Evolutionary conservation across 2,888 invertebrate species (phyloP), one percentile per base, ranked within the genome.

Genomic region (Cremastinae sp.): DNA sequence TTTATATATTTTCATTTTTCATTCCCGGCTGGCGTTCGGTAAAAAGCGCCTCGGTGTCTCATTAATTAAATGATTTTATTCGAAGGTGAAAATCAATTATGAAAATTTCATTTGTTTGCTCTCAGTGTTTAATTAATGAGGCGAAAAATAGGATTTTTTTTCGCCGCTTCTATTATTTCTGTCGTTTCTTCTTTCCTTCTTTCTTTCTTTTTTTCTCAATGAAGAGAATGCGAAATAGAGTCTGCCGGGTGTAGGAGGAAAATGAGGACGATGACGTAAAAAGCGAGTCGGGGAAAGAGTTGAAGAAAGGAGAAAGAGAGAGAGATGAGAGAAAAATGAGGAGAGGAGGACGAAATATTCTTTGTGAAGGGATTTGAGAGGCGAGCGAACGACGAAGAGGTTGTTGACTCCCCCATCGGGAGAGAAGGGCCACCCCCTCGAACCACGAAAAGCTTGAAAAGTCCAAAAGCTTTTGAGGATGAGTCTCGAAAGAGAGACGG

Each of bases 291-390:
- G 59, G 12, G 58, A 66, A 36, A 59, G 34, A 18, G 47, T 18
- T 20, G 59, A 70, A 49, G 53, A 58, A 62, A 59, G 54, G 65
- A 53, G 36, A 43, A 49, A 64, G 77, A 62, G 18, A 65, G 43
- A 56, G 43, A 38, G 62, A 41, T 22, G 66, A 51, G 66, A 16
- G 8, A 18, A 1, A 58, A 79, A 70, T 7, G 16, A 12, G 22
- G 41, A 59, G 18, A 43, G 73, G 76, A 74, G 73, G 79, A 65
- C 64, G 18, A 73, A 75, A 80, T 81, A 83, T 84, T 85, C 85
- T 85, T 85, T 85, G 85, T 83, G 82, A 83, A 84, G 85, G 84
- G 83, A 85, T 84, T 86, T 81, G 78, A 82, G 82, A 82, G 79
- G 71, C 78, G 68, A 80, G 80, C 74, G 78, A 70, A 75, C 61